Evolutionary conservation across 2,113 vertebrate species (phyloP).

Genomic region (Sus scrofa): DNA sequence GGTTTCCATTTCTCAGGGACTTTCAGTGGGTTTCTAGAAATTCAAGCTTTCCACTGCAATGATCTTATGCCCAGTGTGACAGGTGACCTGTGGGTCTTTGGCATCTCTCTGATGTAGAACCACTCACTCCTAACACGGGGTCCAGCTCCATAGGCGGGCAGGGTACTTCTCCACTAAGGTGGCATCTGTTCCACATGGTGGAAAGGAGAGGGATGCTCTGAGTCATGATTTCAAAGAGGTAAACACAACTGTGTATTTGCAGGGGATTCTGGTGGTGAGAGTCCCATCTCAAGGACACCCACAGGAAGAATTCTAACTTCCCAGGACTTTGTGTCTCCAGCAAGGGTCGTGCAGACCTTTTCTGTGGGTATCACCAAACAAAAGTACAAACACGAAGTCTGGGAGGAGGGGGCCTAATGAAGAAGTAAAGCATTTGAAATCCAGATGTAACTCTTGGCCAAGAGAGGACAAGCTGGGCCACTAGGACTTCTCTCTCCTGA

Average conservation of each 20-base stretch:
- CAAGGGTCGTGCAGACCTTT: neutral
- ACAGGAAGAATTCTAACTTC: slow-evolving; percentile 16
- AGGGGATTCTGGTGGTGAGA: slow-evolving; percentile 7
- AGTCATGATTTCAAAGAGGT: slow-evolving; percentile 25
- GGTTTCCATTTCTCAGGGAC: neutral
- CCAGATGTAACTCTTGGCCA: neutral
- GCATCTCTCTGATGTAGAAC: neutral
- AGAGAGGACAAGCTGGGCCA: neutral
- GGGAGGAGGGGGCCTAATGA: neutral
- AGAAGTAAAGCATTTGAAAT: slow-evolving; percentile 31
- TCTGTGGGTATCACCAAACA: neutral
- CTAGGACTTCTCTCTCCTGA: neutral
- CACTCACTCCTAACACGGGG: neutral
- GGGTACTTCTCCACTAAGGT: neutral
- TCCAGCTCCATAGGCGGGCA: neutral
- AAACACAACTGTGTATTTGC: neutral
- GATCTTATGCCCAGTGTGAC: neutral
- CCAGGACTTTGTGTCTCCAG: neutral
- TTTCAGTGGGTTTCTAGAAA: neutral
- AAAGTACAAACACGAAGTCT: neutral
- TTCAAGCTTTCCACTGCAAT: slow-evolving; percentile 6
- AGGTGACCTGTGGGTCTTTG: neutral
- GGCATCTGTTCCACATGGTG: neutral
- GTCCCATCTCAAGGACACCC: neutral
- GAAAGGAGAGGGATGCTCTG: neutral